phyloP scores from a whole-genome alignment of 1,140 invertebrate species.

The Zaprionus nigranus region DNA sequence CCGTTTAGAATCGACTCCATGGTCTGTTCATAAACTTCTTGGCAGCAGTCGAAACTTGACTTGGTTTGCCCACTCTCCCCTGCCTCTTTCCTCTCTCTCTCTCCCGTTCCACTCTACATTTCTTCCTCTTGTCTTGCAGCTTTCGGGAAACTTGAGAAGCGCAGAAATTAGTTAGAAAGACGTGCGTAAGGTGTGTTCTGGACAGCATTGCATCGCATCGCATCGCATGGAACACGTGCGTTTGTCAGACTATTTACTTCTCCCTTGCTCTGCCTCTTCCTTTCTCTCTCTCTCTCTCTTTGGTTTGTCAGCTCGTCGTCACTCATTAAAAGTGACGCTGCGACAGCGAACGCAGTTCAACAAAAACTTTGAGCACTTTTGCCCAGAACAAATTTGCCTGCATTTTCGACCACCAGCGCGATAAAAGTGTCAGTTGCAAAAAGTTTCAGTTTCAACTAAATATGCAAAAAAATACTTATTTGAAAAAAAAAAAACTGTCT shows the following conservation, averaged over 20 bases:
- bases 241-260: conserved; percentile 33
- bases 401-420: conserved; percentile 55
- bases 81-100: neutral
- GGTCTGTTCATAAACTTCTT: conserved; percentile 61
- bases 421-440: conserved; percentile 70
- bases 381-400: conserved; percentile 51
- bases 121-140: conserved; percentile 5
- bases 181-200: conserved; percentile 72
- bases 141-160: conserved; percentile 60
- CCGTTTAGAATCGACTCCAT: conserved; percentile 61
- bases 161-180: conserved; percentile 74
- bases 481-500: conserved; percentile 32
- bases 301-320: conserved; percentile 42
- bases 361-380: conserved; percentile 39
- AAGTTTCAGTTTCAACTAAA: conserved; percentile 48
- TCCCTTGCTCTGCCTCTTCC: no score
- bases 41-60: conserved; percentile 48
- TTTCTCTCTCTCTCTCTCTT: conserved; percentile 10
- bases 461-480: neutral
- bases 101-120: neutral
- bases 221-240: conserved; percentile 30
- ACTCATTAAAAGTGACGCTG: conserved; percentile 59
- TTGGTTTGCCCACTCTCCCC: neutral
- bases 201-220: conserved; percentile 47
- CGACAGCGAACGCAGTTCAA: conserved; percentile 28